phyloP scores from a whole-genome alignment of 2,797 vertebrate genomes.

The Betta splendens region DNA sequence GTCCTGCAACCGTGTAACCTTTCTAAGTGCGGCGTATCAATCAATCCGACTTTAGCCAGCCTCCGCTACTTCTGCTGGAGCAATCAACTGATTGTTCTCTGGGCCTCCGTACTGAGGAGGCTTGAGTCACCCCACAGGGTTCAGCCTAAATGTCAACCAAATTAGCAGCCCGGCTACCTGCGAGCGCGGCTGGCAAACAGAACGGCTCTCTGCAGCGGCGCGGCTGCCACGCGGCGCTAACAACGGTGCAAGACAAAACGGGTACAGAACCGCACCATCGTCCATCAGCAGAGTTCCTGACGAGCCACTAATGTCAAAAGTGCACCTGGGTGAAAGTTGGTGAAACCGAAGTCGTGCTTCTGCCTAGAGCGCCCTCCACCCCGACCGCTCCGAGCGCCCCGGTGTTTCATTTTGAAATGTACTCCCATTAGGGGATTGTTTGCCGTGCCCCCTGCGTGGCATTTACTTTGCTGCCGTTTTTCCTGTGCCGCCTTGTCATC shows the following conservation, averaged over 20 bases:
- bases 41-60: conserved; percentile 36
- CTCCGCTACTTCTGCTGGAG: conserved; percentile 39
- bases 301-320: conserved; percentile 48
- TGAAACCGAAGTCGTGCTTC: conserved; percentile 17
- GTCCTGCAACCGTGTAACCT: conserved; percentile 27
- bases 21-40: conserved; percentile 54
- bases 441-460: conserved; percentile 27
- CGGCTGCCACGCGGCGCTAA: conserved; percentile 12
- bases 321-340: conserved; percentile 26
- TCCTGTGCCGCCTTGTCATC: conserved; percentile 19
- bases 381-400: conserved; percentile 8
- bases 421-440: conserved; percentile 37
- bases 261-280: conserved; percentile 5
- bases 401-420: conserved; percentile 30
- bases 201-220: conserved; percentile 11
- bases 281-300: conserved; percentile 42
- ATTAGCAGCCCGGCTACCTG: conserved; percentile 55
- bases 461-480: conserved; percentile 36
- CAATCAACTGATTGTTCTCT: conserved; percentile 63
- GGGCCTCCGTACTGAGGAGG: conserved; percentile 18
- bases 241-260: conserved; percentile 25
- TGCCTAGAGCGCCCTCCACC: conserved; percentile 14
- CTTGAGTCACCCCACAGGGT: conserved; percentile 35
- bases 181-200: conserved; percentile 12
- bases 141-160: conserved; percentile 65